Percentiles rank a stretch among this genome's conserved stretches.
phyloP scores from a whole-genome alignment of 2,888 invertebrate species.

The Noctua fimbriata region DNA sequence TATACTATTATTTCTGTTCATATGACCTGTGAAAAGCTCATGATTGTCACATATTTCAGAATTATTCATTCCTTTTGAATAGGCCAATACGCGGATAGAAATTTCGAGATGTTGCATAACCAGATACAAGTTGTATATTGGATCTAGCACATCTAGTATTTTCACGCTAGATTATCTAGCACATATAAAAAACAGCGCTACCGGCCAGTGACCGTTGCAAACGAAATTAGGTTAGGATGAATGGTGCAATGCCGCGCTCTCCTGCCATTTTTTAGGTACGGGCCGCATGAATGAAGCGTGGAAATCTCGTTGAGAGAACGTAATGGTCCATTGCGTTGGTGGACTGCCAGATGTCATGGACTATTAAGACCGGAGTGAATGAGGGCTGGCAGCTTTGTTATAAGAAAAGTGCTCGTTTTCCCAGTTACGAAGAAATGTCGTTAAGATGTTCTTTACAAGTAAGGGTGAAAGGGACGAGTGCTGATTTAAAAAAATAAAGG shows the following conservation, averaged over 20 bases:
- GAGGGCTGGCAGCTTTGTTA: slow-evolving; percentile 59
- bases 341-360: slow-evolving; percentile 69
- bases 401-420: slow-evolving; percentile 42
- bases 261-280: slow-evolving; percentile 65
- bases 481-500: slow-evolving; percentile 7
- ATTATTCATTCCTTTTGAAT: neutral
- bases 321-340: slow-evolving; percentile 69
- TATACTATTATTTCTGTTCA: too few species aligned
- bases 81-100: neutral
- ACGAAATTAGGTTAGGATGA: slow-evolving; percentile 73
- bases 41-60: neutral
- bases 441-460: slow-evolving; percentile 35
- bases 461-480: slow-evolving; percentile 13
- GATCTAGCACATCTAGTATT: slow-evolving; percentile 12
- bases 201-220: slow-evolving; percentile 65
- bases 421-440: slow-evolving; percentile 34
- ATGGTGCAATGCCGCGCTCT: slow-evolving; percentile 65
- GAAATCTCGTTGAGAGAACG: slow-evolving; percentile 70
- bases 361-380: slow-evolving; percentile 63
- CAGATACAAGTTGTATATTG: neutral
- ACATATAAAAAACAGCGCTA: slow-evolving; percentile 37
- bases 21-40: neutral
- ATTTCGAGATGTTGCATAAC: neutral
- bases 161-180: slow-evolving; percentile 26
- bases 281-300: slow-evolving; percentile 70